phyloP scores from a whole-genome alignment of 2,888 invertebrate species.

The Drepanosiphum platanoidis region DNA sequence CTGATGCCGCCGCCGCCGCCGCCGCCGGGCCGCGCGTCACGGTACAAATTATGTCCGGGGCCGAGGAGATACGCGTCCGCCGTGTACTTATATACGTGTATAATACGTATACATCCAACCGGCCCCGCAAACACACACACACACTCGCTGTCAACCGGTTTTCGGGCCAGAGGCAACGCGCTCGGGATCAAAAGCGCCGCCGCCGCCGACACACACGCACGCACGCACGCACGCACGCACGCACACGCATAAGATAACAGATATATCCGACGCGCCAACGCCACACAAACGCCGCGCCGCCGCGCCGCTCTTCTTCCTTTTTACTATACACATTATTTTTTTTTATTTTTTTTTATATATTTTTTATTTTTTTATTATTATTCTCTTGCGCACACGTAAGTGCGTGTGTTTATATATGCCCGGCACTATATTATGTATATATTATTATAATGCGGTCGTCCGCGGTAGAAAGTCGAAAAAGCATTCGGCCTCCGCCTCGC shows the following conservation, averaged over 20 bases:
- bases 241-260: conserved; percentile 52
- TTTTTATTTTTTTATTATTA: conserved; percentile 12
- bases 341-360: conserved; percentile 23
- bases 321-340: conserved; percentile 27
- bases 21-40: conserved; percentile 55
- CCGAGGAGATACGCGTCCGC: conserved; percentile 50
- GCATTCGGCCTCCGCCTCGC: background rate
- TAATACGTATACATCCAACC: conserved; percentile 20
- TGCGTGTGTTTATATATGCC: background rate
- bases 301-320: conserved; percentile 53
- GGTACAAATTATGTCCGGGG: conserved; percentile 61
- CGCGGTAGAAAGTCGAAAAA: conserved; percentile 23
- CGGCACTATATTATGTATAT: background rate
- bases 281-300: conserved; percentile 37
- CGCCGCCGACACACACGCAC: conserved; percentile 40
- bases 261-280: conserved; percentile 53
- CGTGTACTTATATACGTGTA: conserved; percentile 10
- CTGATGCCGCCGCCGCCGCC: conserved; percentile 17
- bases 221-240: background rate
- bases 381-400: background rate
- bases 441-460: background rate
- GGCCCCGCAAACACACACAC: conserved; percentile 9
- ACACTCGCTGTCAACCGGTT: conserved; percentile 59
- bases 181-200: conserved; percentile 55
- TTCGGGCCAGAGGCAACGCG: conserved; percentile 61